Evolutionary conservation across 2,797 vertebrate genomes (phyloP), one percentile per base, ranked within the genome.

Genomic region (Zenarchopterus dispar): DNA sequence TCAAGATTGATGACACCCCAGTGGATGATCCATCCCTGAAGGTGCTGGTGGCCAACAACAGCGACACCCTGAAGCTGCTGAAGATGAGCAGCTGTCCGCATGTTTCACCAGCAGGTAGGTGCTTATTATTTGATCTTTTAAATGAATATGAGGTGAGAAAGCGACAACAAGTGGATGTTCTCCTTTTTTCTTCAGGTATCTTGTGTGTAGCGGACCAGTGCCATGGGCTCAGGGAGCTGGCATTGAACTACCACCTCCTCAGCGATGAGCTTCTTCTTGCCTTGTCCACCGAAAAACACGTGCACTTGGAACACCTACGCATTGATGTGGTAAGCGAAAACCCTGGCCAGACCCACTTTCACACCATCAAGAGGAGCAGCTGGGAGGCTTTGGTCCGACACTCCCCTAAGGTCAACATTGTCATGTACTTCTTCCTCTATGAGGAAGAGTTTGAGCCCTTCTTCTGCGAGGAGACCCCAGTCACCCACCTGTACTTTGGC

Each of bases 21-120:
- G 96, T 98, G 70, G 97, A 97, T 54, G 96, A 99, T 79, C 97
- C 95, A 0, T 98, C 96, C 43, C 94, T 99, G 39, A 97, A 98
- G 84, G 91, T 93, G 56, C 72, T 93, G 44, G 97, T 98, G 84
- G 96, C 96, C 82, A 98, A 98, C 89, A 98, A 98, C 87, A 97
- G 97, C 0, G 95, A 97, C 73, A 98, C 96, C 0, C 92, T 98
- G 18, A 98, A 95, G 84, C 84, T 98, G 72, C 88, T 98, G 84
- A 98, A 99, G 87, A 98, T 98, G 96, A 98, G 94, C 93, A 97
- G 97, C 84, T 98, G 97, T 73, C 97, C 96, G 78, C 96, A 97
- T 16, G 96, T 99, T 78, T 98, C 97, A 77, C 97, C 96, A 78
- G 95, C 96, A 93, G 96, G 96, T 98, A 23, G 50, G 19, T 57